Percentiles rank a stretch among this genome's conserved stretches.
phyloP scores from a whole-genome alignment of 2,888 invertebrate species.

The Aspidiotus rigidus region DNA sequence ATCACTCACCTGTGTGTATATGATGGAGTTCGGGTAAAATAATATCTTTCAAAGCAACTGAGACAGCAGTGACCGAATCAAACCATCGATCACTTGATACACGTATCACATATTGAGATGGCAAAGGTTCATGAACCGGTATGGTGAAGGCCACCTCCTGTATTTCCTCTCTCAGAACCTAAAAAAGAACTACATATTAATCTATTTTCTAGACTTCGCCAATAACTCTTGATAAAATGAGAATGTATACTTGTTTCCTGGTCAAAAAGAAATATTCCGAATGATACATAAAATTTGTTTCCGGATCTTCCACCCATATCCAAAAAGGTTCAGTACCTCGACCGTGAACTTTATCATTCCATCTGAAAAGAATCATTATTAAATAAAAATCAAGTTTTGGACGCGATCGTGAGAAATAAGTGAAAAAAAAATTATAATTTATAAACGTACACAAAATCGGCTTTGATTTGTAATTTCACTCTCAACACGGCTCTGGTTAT shows the following conservation, averaged over 20 bases:
- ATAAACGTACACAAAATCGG: conserved; percentile 49
- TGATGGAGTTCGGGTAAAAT: conserved; percentile 86
- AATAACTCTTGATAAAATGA: background rate
- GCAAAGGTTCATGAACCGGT: conserved; percentile 81
- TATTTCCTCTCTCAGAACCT: conserved; percentile 62
- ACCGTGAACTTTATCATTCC: conserved; percentile 87
- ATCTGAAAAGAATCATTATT: conserved; percentile 46
- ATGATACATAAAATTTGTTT: conserved; percentile 89
- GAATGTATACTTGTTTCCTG: conserved; percentile 58
- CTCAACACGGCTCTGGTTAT: conserved; percentile 86
- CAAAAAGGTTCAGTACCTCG: conserved; percentile 83
- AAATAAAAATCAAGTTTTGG: conserved; percentile 11
- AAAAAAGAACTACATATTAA: conserved; percentile 41
- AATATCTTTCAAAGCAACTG: conserved; percentile 71
- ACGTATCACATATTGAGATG: conserved; percentile 81
- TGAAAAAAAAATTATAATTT: background rate
- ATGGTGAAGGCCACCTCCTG: conserved; percentile 90
- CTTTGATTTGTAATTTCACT: conserved; percentile 67
- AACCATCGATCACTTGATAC: conserved; percentile 81
- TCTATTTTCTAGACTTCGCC: background rate
- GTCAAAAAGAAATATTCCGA: conserved; percentile 81
- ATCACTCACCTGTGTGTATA: conserved; percentile 66
- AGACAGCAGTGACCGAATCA: conserved; percentile 51
- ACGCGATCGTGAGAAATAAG: background rate
- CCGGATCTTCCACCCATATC: conserved; percentile 97